A percentile compares a stretch with the other conserved stretches of the same genome.
Evolutionary conservation across 2,888 invertebrate genomes (phyloP).

Genomic region (Nomada lathburiana): DNA sequence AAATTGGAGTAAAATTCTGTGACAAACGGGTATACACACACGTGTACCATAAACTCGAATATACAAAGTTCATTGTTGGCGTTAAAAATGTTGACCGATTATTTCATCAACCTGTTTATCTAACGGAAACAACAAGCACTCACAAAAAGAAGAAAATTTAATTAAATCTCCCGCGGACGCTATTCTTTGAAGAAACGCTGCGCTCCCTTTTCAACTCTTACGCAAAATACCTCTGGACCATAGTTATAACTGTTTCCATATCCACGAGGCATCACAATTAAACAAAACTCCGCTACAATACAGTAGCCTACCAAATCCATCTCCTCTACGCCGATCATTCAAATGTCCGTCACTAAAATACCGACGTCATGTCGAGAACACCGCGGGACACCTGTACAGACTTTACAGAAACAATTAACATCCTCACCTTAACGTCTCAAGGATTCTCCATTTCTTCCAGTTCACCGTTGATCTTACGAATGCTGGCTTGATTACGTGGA

Average conservation of each 20-base stretch:
- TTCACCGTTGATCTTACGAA: constrained; percentile 20
- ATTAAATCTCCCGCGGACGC: constrained; percentile 14
- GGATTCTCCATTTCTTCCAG: constrained; percentile 60
- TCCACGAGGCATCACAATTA: constrained; percentile 15
- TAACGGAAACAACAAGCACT: background rate
- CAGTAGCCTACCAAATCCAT: background rate
- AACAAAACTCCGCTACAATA: background rate
- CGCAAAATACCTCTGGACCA: constrained; percentile 11
- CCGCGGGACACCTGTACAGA: background rate
- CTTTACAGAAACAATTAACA: constrained; percentile 6
- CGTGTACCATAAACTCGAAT: too few relatives aligned
- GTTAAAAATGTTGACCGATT: background rate
- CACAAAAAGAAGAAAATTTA: background rate
- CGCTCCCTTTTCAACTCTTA: background rate
- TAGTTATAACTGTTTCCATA: constrained; percentile 30
- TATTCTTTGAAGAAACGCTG: background rate
- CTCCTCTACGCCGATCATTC: background rate
- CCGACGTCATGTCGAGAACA: background rate
- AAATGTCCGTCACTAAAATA: background rate
- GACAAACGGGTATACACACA: too few relatives aligned
- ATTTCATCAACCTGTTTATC: background rate
- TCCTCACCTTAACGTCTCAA: constrained; percentile 63
- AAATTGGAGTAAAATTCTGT: too few relatives aligned
- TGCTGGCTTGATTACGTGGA: constrained; percentile 5
- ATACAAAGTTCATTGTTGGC: too few relatives aligned